phyloP scores from a whole-genome alignment of 2,797 vertebrate species.

The Artibeus jamaicensis region DNA sequence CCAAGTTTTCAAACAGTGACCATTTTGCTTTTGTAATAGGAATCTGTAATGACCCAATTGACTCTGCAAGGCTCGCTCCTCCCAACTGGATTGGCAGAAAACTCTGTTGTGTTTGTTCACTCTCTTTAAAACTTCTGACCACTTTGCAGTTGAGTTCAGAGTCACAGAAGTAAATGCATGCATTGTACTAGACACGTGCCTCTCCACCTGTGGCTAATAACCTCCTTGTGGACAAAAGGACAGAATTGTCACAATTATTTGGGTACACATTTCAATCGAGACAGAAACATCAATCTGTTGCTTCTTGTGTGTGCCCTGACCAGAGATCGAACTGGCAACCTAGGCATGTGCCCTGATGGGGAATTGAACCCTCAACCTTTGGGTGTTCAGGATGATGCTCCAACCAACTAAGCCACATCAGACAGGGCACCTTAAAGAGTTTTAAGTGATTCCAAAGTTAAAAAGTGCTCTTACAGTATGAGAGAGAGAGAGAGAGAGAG shows the following conservation, averaged over 20 bases:
- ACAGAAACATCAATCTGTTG: background rate
- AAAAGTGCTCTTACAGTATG: background rate
- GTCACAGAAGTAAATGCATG: background rate
- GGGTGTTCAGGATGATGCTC: no score
- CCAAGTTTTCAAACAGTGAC: background rate
- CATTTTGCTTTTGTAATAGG: background rate
- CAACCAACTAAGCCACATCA: no score
- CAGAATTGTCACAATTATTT: background rate
- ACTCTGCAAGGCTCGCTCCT: background rate
- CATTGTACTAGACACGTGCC: background rate
- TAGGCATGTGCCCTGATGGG: background rate
- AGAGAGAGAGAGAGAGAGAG: background rate
- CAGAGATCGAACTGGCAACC: background rate
- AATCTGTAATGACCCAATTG: background rate
- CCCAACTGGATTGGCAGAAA: background rate
- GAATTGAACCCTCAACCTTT: no score
- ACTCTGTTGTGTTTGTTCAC: background rate
- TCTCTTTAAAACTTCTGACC: slow-evolving; percentile 31
- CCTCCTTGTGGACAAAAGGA: background rate
- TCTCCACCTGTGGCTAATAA: background rate
- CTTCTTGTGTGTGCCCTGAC: background rate
- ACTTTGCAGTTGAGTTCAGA: background rate
- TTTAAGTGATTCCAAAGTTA: background rate
- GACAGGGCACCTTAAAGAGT: background rate
- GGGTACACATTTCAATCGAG: background rate